Conservation (phyloP, 2,113 vertebrate species). For the Cnemophilus loriae region DNA sequence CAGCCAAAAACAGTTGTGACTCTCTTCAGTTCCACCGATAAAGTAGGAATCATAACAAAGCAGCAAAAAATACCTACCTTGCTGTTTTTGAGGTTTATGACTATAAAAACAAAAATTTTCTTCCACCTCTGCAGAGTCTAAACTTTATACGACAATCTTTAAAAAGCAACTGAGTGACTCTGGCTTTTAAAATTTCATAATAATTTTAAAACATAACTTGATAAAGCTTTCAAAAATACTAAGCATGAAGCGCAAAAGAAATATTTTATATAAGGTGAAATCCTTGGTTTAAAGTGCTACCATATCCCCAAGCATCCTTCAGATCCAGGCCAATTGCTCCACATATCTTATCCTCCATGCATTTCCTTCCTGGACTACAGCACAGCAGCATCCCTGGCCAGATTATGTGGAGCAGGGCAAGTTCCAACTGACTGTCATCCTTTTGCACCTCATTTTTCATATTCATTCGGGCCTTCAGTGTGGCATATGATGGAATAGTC, state of each 20-base stretch:
- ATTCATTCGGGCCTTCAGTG: background rate
- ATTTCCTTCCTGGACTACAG: background rate
- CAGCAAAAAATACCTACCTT: background rate
- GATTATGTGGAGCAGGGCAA: background rate
- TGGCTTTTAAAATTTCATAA: background rate
- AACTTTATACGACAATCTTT: background rate
- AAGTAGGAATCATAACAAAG: background rate
- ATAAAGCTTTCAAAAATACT: background rate
- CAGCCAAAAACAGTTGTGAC: background rate
- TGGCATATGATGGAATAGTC: accelerated
- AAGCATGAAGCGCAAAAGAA: background rate
- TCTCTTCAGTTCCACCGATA: background rate
- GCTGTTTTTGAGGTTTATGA: background rate
- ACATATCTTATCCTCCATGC: background rate
- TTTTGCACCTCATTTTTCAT: background rate
- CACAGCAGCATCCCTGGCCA: background rate
- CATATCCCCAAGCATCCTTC: background rate
- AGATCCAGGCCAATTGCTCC: background rate
- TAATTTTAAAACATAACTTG: background rate
- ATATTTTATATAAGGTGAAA: background rate
- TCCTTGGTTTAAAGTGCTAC: background rate
- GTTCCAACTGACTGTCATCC: background rate
- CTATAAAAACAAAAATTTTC: background rate
- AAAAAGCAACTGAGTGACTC: background rate
- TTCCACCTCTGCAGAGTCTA: background rate